Evolutionary conservation across 2,888 invertebrate species (phyloP).

Genomic region (Xanthia icteritia): DNA sequence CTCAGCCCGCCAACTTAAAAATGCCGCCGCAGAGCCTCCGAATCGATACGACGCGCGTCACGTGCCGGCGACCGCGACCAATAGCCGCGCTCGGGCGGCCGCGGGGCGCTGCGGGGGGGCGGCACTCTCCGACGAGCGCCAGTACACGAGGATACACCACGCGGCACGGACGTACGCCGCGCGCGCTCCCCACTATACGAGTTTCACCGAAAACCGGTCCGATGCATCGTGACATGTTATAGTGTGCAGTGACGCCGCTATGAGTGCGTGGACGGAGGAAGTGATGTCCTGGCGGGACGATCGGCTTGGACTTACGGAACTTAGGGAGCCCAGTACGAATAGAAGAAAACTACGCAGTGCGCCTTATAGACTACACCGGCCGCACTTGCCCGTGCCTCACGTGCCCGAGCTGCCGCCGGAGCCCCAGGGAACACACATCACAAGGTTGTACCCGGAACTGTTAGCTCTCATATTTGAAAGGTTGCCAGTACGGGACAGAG

Average conservation of each 20-base stretch:
- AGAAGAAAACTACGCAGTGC: conserved; percentile 90
- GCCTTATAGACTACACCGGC: conserved; percentile 92
- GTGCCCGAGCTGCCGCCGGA: conserved; percentile 86
- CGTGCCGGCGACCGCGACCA: conserved; percentile 91
- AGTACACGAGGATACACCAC: conserved; percentile 83
- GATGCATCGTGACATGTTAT: conserved; percentile 85
- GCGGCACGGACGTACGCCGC: conserved; percentile 75
- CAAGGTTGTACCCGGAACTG: conserved; percentile 97
- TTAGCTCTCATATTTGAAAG: conserved; percentile 97
- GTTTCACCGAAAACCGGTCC: conserved; percentile 86
- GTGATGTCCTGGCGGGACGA: conserved; percentile 88
- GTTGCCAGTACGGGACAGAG: conserved; percentile 96
- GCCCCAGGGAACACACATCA: conserved; percentile 93
- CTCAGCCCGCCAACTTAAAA: conserved; percentile 92
- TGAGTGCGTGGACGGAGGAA: conserved; percentile 90
- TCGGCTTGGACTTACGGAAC: conserved; percentile 85
- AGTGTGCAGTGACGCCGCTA: conserved; percentile 83
- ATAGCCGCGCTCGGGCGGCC: conserved; percentile 84
- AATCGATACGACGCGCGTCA: conserved; percentile 94
- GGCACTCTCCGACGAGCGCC: conserved; percentile 71
- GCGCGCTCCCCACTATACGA: conserved; percentile 71
- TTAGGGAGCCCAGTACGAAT: conserved; percentile 84
- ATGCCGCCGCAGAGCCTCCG: conserved; percentile 95
- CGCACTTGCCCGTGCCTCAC: conserved; percentile 89
- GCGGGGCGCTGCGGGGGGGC: conserved; percentile 77